Conservation (phyloP, 1,140 invertebrate genomes). For the Drosophila athabasca region DNA sequence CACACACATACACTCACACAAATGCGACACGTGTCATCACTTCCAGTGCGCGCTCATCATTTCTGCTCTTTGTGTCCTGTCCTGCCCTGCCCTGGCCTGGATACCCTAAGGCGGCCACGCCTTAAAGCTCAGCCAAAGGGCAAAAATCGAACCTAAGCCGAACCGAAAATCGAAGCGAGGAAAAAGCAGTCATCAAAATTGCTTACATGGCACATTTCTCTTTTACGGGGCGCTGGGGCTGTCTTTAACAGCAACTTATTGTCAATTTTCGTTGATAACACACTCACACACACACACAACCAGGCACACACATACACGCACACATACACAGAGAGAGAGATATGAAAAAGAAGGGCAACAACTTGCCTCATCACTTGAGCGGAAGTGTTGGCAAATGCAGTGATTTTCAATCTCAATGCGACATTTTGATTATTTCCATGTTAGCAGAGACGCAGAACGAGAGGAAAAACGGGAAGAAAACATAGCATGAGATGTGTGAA, state of each 20-base stretch:
- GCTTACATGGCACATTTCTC: conserved; percentile 77
- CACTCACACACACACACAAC: conserved; percentile 22
- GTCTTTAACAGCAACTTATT: conserved; percentile 81
- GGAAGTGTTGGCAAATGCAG: conserved; percentile 82
- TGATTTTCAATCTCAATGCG: conserved; percentile 82
- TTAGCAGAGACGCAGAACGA: conserved; percentile 50
- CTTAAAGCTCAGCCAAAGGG: conserved; percentile 60
- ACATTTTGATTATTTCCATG: conserved; percentile 83
- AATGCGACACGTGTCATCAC: conserved; percentile 47
- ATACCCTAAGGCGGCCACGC: conserved; percentile 27
- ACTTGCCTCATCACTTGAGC: conserved; percentile 78
- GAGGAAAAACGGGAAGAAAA: conserved; percentile 43
- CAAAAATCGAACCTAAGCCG: conserved; percentile 51
- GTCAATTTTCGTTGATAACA: conserved; percentile 77
- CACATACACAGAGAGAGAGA: not conserved
- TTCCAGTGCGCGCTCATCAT: conserved; percentile 44
- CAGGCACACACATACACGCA: conserved; percentile 18
- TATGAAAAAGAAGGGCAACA: conserved; percentile 45
- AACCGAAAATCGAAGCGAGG: conserved; percentile 21
- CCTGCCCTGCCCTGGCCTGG: too few species aligned
- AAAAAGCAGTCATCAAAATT: conserved; percentile 67
- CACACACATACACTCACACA: not conserved
- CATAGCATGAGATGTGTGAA: conserved; percentile 35
- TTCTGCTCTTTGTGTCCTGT: conserved; percentile 9
- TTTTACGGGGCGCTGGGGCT: conserved; percentile 31